Evolutionary conservation across 2,888 invertebrate genomes (phyloP).

Genomic region (Xestia sexstrigata): DNA sequence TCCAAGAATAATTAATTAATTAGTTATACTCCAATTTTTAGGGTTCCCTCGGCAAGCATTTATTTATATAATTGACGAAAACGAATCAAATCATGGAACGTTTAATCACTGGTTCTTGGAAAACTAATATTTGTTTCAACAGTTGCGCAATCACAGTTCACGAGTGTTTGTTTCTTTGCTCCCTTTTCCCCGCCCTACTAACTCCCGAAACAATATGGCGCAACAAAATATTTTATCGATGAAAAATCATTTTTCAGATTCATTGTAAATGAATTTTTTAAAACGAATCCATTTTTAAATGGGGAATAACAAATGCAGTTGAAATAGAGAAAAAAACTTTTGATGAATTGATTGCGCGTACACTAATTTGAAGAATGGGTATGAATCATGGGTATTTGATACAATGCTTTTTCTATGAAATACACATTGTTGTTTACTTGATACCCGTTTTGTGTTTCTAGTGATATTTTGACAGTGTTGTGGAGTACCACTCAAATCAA

Average conservation of each 20-base stretch:
- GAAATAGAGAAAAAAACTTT: constrained; percentile 13
- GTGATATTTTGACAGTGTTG: neutral
- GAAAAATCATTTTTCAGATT: constrained; percentile 49
- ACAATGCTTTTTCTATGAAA: neutral
- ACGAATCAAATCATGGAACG: constrained; percentile 41
- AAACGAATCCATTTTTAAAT: constrained; percentile 43
- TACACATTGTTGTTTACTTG: neutral
- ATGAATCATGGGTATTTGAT: neutral
- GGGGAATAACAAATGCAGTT: constrained; percentile 28
- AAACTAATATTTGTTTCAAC: constrained; percentile 33
- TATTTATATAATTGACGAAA: constrained; percentile 30
- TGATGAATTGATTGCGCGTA: constrained; percentile 21
- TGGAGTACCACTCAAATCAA: neutral
- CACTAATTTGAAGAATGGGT: constrained; percentile 8
- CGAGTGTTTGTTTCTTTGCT: constrained; percentile 14
- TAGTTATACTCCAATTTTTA: constrained; percentile 50
- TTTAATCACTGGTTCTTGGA: constrained; percentile 39
- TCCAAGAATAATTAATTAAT: constrained; percentile 54
- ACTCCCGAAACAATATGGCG: constrained; percentile 29
- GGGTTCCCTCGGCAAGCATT: constrained; percentile 24
- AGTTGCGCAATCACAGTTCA: constrained; percentile 36
- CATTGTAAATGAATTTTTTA: constrained; percentile 12
- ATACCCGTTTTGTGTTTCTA: neutral
- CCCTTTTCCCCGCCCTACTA: constrained; percentile 8
- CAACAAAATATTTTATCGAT: constrained; percentile 48